phyloP scores from a whole-genome alignment of 2,888 invertebrate genomes.

The Lycocerus yunnanus region DNA sequence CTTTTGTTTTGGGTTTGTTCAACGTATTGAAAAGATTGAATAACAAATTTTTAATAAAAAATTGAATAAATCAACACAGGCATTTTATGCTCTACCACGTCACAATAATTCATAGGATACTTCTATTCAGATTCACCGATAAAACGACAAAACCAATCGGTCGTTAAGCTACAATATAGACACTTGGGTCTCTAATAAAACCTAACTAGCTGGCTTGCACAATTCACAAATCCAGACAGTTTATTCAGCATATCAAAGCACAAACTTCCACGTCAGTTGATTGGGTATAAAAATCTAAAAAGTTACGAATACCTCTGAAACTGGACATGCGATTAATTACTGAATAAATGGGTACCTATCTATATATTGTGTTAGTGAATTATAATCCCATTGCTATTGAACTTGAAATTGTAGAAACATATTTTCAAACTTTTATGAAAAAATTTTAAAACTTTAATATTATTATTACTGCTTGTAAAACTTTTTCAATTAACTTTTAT shows the following conservation, averaged over 20 bases:
- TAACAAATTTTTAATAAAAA: neutral
- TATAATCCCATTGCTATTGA: neutral
- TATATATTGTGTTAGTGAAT: neutral
- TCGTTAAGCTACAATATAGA: slow-evolving; percentile 19
- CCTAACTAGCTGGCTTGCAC: slow-evolving; percentile 24
- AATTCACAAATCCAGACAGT: slow-evolving; percentile 5
- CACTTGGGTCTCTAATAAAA: slow-evolving; percentile 20
- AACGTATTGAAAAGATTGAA: neutral
- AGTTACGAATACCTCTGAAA: neutral
- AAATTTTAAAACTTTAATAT: neutral
- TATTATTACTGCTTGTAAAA: too few species aligned
- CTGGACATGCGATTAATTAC: neutral
- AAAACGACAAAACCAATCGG: slow-evolving; percentile 18
- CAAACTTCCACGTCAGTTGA: neutral
- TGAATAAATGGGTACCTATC: neutral
- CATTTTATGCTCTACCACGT: neutral
- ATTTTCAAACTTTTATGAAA: neutral
- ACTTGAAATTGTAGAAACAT: neutral
- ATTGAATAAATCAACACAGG: neutral
- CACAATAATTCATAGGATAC: slow-evolving; percentile 3
- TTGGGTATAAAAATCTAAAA: neutral
- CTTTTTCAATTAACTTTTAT: neutral
- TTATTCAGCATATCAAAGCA: slow-evolving; percentile 7
- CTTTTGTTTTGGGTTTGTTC: neutral
- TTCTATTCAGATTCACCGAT: slow-evolving; percentile 18